Evolutionary conservation across 2,888 invertebrate genomes (phyloP), one percentile per base, ranked within the genome.

Genomic region (Himalopsyche kuldschensis): DNA sequence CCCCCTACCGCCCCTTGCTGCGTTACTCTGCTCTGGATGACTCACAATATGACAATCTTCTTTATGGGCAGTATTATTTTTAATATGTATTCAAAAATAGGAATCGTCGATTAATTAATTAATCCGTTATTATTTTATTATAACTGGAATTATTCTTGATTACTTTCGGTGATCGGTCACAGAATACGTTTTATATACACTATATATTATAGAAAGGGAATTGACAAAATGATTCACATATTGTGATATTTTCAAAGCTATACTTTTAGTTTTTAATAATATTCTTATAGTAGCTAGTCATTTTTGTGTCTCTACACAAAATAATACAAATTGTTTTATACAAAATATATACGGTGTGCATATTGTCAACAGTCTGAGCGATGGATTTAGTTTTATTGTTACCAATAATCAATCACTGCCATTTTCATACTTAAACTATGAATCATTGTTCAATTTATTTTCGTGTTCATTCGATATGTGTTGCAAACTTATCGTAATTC

Each of bases 391-490:
- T 77, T 77, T 77, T 46, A 41, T 77, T 69, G 69, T 41, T 27
- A 79, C 24, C 79, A 35, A 79, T 48, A 32, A 79, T 79, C 79
- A 32, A 79, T 79, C 79, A 79, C 79, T 79, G 79, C 79, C 79
- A 79, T 55, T 55, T 79, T 55, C 20, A 48, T 48, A 47, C 32
- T 79, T 32, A 79, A 31, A 55, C 48, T 79, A 79, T n/a, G 48
- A 41, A 46, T 77, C 77, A 41, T 77, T 77, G 41, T 46, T 77
- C 77, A 69, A 69, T 69, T 69, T 69, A 69, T 69, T 69, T 69
- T 69, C 15, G 15, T 69, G 69, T 69, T 69, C 30, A 69, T 69
- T 69, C 30, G 11, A 69, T 27, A 4, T 69, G 11, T 4, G 27
- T 27, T 27, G 69, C 55, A 15, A 41, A 41, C 41, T 15, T 15